Conservation (phyloP, 2,113 vertebrate species). For the Odontophorus gujanensis region DNA sequence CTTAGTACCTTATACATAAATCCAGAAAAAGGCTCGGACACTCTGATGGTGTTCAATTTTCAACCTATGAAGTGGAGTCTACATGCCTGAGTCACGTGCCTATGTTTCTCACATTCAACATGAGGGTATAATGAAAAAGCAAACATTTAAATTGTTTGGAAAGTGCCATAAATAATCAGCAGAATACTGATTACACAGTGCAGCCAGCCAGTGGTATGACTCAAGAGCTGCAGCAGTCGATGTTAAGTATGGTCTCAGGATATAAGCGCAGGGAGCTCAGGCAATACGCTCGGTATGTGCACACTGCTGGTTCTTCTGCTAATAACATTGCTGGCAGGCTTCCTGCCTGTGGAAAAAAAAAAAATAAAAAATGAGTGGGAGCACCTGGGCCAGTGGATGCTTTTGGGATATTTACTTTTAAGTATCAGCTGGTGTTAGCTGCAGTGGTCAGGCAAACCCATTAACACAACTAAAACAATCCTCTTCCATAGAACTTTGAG, state of each 20-base stretch:
- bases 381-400: background rate
- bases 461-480: background rate
- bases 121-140: background rate
- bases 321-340: background rate
- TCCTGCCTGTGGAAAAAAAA: background rate
- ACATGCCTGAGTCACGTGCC: background rate
- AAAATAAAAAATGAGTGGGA: background rate
- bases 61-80: background rate
- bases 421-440: background rate
- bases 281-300: background rate
- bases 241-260: background rate
- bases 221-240: background rate
- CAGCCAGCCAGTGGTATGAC: background rate
- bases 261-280: background rate
- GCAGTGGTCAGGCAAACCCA: background rate
- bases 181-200: background rate
- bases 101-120: background rate
- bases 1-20: background rate
- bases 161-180: background rate
- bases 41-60: fast-evolving
- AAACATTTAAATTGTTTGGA: background rate
- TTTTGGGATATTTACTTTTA: background rate
- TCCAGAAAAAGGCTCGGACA: background rate
- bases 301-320: background rate
- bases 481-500: background rate